Evolutionary conservation across 1,140 invertebrate species (phyloP).

Genomic region (Penaeus vannamei): DNA sequence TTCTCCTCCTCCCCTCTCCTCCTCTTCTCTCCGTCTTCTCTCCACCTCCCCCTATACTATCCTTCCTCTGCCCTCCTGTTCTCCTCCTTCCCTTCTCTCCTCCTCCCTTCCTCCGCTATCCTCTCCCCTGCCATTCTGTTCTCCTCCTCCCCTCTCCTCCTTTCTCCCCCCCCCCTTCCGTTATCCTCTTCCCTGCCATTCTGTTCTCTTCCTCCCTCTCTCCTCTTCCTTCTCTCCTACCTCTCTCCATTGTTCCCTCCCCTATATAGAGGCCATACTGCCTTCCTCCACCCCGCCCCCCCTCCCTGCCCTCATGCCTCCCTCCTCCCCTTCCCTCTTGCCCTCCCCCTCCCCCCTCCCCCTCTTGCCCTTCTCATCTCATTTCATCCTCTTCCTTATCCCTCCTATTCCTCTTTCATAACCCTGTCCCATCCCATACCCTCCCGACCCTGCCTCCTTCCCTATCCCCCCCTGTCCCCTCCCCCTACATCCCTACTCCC

Average conservation of each 20-base stretch:
- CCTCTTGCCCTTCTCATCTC: too few species aligned
- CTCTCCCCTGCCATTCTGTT: neutral
- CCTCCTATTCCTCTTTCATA: too few species aligned
- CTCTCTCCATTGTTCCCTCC: neutral
- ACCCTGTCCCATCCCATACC: too few species aligned
- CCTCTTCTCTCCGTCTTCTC: neutral
- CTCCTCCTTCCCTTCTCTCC: neutral
- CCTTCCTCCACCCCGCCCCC: neutral
- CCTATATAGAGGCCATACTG: neutral
- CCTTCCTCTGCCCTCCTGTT: neutral
- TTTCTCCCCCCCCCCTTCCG: neutral
- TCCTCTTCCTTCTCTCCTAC: neutral
- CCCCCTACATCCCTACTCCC: neutral
- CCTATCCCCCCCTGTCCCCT: neutral
- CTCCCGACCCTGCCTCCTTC: neutral
- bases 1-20: neutral
- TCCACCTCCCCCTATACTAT: neutral
- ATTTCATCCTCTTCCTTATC: neutral
- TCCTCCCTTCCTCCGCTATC: neutral
- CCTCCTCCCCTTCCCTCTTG: too few species aligned
- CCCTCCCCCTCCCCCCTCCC: too few species aligned
- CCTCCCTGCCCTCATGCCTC: too few species aligned
- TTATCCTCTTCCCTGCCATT: neutral
- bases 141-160: neutral
- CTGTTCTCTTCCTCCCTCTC: neutral